Base-by-base conservation (phyloP, 2,888 invertebrate species). In the Pherbina coryleti region DNA sequence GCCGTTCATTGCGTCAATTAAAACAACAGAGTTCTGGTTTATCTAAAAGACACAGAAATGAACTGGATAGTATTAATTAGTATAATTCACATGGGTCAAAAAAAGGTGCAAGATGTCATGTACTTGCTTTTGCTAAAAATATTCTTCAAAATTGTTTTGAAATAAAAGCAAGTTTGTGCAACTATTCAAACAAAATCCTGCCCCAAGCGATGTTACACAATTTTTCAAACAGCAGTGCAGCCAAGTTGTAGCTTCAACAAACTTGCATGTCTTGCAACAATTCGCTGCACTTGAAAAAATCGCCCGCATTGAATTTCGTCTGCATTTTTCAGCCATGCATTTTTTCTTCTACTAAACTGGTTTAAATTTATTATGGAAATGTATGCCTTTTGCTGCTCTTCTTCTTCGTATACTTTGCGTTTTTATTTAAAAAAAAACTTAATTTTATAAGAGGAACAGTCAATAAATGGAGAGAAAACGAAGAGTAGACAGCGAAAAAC, bases 261-360 rank as follows among this genome's bases (percentile, higher is more conserved):
- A 17, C 14, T 37, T 34, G 37, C 72, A 19, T 72, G 72, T 28
- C 44, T 57, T 60, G 17, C 53, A 70, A 31, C 53, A 17, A 51
- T 72, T 72, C 60, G 44, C 17, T 19, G 60, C 57, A 72, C 57
- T 57, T 72, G 72, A 72, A 55, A 55, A 51, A 22, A 19, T 72
- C 57, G 11, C 72, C 17, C 53, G 28, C 22, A 53, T 31, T 71
- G 28, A 34, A 28, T 19, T 7, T 28, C 31, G 53, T 55, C 34
- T 57, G 55, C 37, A 25, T 34, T 53, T 70, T 37, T 49, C 37
- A 8, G 8, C 37, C 8, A 8, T 37, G 37, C 5, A 37, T 37
- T 37, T 37, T 37, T 37, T 44, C 14, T 44, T 3, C 44, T 44
- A 44, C 19, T n/a, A 55, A 62, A 62, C 62, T 28, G 62, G 22